A percentile compares a stretch with the other conserved stretches of the same genome.
phyloP scores from a whole-genome alignment of 2,888 invertebrate species.

The Spisula solida region DNA sequence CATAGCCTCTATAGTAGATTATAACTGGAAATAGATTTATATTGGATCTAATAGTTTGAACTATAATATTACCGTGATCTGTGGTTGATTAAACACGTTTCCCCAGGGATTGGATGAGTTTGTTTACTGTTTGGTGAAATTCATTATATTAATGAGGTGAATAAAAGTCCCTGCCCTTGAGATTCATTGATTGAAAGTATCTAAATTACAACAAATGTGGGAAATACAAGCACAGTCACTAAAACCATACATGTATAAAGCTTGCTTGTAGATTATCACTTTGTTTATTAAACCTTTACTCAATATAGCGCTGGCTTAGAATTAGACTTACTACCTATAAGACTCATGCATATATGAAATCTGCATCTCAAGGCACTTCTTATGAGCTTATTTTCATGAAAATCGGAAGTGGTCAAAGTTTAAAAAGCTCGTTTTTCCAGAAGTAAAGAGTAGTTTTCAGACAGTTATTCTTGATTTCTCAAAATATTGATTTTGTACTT shows the following conservation, averaged over 20 bases:
- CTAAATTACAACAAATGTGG: not conserved
- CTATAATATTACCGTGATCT: not conserved
- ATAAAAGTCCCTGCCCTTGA: not conserved
- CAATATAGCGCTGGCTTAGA: too few species aligned
- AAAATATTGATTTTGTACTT: too few species aligned
- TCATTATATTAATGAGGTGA: conserved; percentile 15
- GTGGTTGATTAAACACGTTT: not conserved
- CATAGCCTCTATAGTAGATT: not conserved
- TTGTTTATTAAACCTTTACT: too few species aligned
- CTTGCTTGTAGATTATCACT: not conserved
- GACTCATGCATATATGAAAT: too few species aligned
- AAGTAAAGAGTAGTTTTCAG: too few species aligned
- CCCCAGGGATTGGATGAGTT: not conserved
- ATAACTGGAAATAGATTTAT: conserved; percentile 18
- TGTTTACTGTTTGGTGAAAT: not conserved
- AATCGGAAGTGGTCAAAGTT: too few species aligned
- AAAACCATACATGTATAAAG: not conserved
- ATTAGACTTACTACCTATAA: too few species aligned
- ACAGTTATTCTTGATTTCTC: too few species aligned
- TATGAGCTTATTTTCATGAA: too few species aligned
- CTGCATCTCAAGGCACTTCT: too few species aligned
- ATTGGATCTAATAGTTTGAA: not conserved
- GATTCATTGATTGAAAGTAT: not conserved
- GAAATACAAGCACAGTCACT: not conserved
- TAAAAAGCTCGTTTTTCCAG: too few species aligned